Evolutionary conservation across 2,888 invertebrate genomes (phyloP).

Genomic region (Eulithis testata): DNA sequence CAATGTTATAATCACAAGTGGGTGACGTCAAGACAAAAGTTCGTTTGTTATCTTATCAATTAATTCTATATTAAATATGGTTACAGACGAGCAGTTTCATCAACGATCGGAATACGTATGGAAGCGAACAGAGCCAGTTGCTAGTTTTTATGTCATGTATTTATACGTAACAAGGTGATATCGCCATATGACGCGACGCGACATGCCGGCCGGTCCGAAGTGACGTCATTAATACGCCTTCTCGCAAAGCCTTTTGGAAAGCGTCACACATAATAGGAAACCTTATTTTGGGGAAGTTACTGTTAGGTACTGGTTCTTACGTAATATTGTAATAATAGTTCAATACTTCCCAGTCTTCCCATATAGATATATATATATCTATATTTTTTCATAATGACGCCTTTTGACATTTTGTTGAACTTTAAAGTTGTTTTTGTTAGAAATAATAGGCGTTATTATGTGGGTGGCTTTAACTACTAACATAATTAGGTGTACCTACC

Average conservation of each 20-base stretch:
- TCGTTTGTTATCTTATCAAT: conserved; percentile 61
- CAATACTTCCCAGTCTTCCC: neutral
- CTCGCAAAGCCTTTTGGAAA: conserved; percentile 24
- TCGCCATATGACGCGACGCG: conserved; percentile 43
- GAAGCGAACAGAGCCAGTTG: conserved; percentile 52
- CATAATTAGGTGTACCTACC: neutral
- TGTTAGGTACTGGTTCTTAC: conserved; percentile 21
- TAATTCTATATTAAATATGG: conserved; percentile 60
- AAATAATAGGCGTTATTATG: neutral
- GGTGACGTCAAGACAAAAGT: conserved; percentile 57
- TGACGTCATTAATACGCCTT: conserved; percentile 30
- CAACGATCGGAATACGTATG: conserved; percentile 65
- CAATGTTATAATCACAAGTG: conserved; percentile 16
- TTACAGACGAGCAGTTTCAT: conserved; percentile 41
- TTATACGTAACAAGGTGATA: conserved; percentile 49
- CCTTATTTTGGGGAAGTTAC: conserved; percentile 23
- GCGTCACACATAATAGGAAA: conserved; percentile 29
- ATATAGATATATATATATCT: too few species aligned
- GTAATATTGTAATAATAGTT: conserved; percentile 19
- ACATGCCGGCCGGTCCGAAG: conserved; percentile 21
- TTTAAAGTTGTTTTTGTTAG: neutral
- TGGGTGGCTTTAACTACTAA: conserved; percentile 2
- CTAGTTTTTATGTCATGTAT: conserved; percentile 49
- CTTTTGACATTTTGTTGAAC: conserved; percentile 4
- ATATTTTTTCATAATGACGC: neutral